Base-by-base conservation (phyloP, 1,140 invertebrate genomes). In the Mizuhopecten yessoensis region DNA sequence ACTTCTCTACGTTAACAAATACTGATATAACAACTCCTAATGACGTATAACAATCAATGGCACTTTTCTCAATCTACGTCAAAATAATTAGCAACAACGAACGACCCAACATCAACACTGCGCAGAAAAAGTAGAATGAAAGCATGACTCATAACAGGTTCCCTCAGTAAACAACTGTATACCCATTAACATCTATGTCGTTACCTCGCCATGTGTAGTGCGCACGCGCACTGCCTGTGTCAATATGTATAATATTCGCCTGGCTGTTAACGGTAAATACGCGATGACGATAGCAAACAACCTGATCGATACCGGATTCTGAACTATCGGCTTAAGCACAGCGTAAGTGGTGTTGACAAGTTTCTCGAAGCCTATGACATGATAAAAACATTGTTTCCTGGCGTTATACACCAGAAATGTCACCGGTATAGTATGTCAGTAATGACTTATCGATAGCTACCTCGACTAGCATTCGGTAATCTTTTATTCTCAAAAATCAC, bases 81-180 rank as follows among this genome's bases (percentile, higher is more conserved):
- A 75, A 75, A 75, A 75, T 75, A 75, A n/a, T n/a, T n/a, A 75
- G 57, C 57, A 75, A 75, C 57, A 75, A 75, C 57, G 7, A 75
- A 75, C 57, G 57, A 29, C 57, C 57, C n/a, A 75, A 75, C 17
- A 75, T 75, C 57, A 75, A 75, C 57, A 75, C 57, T 75, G 57
- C 57, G 57, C 57, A 75, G 57, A 75, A n/a, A 75, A 29, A 75
- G 0, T 57, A 39, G 45, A 57, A 29, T 29, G 57, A 75, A 29
- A 75, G 57, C 29, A n/a, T 75, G 57, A 75, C 57, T 75, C 57
- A 49, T 39, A 45, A 45, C 42, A 17, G 9, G 10, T 45, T 20
- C 17, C 29, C 23, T 75, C 23, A 29, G 57, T 75, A 75, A 75
- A 75, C 57, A 75, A 75, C 57, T 75, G 57, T n/a, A 75, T 23